phyloP scores from a whole-genome alignment of 2,113 vertebrate species.

The Zosterops pallidus region DNA sequence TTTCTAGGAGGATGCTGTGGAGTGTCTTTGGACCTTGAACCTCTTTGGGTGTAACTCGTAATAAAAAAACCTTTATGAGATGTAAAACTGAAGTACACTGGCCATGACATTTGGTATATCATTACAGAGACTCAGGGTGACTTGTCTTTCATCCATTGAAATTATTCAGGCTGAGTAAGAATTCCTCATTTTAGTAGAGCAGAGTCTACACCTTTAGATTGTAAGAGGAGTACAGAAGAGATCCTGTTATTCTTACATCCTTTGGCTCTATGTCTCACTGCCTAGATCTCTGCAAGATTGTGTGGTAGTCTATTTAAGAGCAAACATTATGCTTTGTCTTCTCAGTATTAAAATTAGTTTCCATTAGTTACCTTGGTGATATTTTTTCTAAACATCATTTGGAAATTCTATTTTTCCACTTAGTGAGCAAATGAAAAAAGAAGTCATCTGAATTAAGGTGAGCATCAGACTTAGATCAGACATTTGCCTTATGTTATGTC shows the following conservation, averaged over 20 bases:
- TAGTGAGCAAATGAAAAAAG: not conserved
- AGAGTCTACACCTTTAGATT: not conserved
- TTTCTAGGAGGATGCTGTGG: not conserved
- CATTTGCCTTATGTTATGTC: not conserved
- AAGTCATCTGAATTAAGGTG: not conserved
- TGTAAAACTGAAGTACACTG: not conserved
- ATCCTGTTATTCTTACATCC: not conserved
- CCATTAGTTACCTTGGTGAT: not conserved
- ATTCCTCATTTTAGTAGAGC: not conserved
- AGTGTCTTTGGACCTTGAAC: slow-evolving; percentile 3
- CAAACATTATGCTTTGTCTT: not conserved
- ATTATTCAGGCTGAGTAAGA: not conserved
- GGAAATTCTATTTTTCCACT: not conserved
- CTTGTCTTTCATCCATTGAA: not conserved
- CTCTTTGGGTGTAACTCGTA: slow-evolving; percentile 21
- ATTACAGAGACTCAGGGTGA: not conserved
- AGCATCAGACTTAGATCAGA: not conserved
- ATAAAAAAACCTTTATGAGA: not conserved
- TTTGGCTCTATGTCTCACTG: not conserved
- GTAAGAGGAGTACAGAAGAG: not conserved
- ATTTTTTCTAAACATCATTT: not conserved
- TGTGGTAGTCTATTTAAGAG: not conserved
- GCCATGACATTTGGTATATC: not conserved
- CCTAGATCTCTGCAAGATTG: not conserved
- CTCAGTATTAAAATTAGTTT: not conserved